A percentile compares a stretch with the other conserved stretches of the same genome.
These are phyloP conservation scores for Neoseiulus cucumeris DNA, from an alignment of 1,140 invertebrate genomes.

Conservation along the genomic window DNA sequence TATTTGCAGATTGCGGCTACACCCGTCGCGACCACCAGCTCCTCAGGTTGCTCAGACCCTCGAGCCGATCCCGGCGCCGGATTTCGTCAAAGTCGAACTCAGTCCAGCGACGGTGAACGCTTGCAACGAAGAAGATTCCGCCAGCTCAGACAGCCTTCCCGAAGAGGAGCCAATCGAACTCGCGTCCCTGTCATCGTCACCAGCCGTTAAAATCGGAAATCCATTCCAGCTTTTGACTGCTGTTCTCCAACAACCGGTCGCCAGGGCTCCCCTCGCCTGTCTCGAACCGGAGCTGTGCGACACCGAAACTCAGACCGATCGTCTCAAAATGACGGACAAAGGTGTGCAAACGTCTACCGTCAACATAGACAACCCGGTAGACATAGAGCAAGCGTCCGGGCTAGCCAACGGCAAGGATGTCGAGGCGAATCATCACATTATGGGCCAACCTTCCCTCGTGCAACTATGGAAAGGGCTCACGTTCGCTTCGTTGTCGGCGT, in stretches of 20 bases:
- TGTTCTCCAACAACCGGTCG: not conserved
- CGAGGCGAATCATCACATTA: not conserved
- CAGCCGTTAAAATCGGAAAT: not conserved
- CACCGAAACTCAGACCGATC: not conserved
- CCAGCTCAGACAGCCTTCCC: not conserved
- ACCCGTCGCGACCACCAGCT: not conserved
- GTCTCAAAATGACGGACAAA: not conserved
- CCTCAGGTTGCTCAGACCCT: not conserved
- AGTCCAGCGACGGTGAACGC: not conserved
- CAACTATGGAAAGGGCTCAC: conserved; percentile 20
- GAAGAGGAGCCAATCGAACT: conserved; percentile 1
- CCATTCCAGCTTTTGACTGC: not conserved
- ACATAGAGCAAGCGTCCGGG: too few relatives aligned
- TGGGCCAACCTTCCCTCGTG: not conserved
- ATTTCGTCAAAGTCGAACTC: not conserved
- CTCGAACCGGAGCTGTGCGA: not conserved
- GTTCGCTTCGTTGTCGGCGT: conserved; percentile 36
- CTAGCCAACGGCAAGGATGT: not conserved
- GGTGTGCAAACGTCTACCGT: not conserved
- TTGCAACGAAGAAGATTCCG: not conserved
- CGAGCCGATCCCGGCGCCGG: not conserved
- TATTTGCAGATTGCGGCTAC: conserved; percentile 8
- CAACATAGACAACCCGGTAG: not conserved
- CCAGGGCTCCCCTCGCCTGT: not conserved
- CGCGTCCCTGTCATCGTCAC: not conserved